A percentile compares a stretch with the other conserved stretches of the same genome.
These are phyloP conservation scores for Sebastes hubbsi DNA, from an alignment of 2,797 vertebrate species.

Conservation along the genomic window DNA sequence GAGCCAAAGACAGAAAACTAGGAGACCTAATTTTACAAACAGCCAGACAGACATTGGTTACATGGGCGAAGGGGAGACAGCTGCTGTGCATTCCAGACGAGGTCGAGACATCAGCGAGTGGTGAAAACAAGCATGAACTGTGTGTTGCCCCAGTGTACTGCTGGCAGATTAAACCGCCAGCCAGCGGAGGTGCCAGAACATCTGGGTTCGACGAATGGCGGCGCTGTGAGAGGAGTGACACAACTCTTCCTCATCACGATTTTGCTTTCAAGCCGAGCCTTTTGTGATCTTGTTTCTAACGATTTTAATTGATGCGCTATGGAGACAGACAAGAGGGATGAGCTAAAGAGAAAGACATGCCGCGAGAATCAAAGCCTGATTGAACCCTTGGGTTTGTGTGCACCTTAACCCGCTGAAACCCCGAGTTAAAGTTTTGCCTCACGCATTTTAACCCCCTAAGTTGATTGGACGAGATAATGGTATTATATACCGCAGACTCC, in stretches of 20 bases:
- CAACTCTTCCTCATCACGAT: constrained; percentile 5
- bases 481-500: not conserved
- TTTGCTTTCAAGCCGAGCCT: not conserved
- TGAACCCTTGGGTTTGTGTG: not conserved
- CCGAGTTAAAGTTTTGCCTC: not conserved
- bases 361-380: not conserved
- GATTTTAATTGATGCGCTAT: not conserved
- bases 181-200: constrained; percentile 74
- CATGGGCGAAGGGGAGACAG: constrained; percentile 72
- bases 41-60: constrained; percentile 74
- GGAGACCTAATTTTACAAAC: constrained; percentile 67
- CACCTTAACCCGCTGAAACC: not conserved
- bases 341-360: not conserved
- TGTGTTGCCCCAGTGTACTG: constrained; percentile 60
- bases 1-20: constrained; percentile 26
- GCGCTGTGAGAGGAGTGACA: constrained; percentile 22
- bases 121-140: constrained; percentile 73
- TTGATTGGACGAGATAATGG: constrained; percentile 7
- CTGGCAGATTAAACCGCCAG: constrained; percentile 68
- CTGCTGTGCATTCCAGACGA: constrained; percentile 82
- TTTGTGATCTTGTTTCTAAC: constrained; percentile 10
- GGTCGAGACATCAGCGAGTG: constrained; percentile 71
- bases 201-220: constrained; percentile 60
- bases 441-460: not conserved
- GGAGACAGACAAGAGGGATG: not conserved